Conservation (phyloP, 2,888 invertebrate species). For the Euproctis similis region DNA sequence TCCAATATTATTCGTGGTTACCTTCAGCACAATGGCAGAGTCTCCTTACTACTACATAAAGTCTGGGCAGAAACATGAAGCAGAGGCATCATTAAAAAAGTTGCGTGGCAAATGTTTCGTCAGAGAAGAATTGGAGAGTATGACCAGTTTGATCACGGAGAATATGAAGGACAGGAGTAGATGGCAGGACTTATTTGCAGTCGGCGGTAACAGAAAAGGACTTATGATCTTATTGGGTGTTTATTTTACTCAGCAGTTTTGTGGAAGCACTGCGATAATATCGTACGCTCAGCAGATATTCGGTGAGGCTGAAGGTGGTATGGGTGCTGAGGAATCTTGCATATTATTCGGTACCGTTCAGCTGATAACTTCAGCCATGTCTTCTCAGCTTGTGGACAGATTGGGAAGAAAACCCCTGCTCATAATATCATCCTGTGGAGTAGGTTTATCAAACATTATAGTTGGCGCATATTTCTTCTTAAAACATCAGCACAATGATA, state of each 20-base stretch:
- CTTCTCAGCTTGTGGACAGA: slow-evolving; percentile 76
- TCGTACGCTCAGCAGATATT: slow-evolving; percentile 79
- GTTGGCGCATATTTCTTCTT: slow-evolving; percentile 75
- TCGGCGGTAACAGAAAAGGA: slow-evolving; percentile 71
- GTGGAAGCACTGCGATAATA: slow-evolving; percentile 76
- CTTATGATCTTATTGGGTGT: slow-evolving; percentile 76
- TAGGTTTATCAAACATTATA: slow-evolving; percentile 67
- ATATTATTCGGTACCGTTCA: slow-evolving; percentile 73
- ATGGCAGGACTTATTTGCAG: slow-evolving; percentile 62
- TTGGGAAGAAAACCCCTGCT: slow-evolving; percentile 78
- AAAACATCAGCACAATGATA: slow-evolving; percentile 60
- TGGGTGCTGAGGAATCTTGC: slow-evolving; percentile 67
- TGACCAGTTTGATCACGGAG: slow-evolving; percentile 69
- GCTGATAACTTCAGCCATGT: slow-evolving; percentile 71
- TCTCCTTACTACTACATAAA: slow-evolving; percentile 78
- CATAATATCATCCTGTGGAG: slow-evolving; percentile 73
- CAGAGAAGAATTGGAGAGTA: slow-evolving; percentile 69
- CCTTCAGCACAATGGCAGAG: slow-evolving; percentile 79
- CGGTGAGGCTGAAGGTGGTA: slow-evolving; percentile 61
- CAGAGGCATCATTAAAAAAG: slow-evolving; percentile 71
- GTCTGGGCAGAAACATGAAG: slow-evolving; percentile 63
- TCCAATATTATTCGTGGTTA: slow-evolving; percentile 72
- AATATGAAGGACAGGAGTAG: slow-evolving; percentile 69
- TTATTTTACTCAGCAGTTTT: slow-evolving; percentile 78
- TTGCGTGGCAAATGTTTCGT: slow-evolving; percentile 74